Base-by-base conservation (phyloP, 2,888 invertebrate genomes). In the Strigamia crassipes region DNA sequence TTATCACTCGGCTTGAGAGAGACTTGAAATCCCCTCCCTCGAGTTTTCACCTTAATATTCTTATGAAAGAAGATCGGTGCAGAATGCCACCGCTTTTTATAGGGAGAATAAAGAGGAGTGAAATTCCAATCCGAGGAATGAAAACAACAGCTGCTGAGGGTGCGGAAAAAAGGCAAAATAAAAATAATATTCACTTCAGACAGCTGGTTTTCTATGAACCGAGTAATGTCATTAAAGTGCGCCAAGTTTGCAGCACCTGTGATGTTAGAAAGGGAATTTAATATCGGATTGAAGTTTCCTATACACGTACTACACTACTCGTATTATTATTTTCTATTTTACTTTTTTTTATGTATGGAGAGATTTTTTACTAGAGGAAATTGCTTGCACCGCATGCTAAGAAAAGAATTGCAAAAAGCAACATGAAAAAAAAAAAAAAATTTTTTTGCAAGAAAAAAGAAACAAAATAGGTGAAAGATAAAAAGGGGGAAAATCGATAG, bases 191-290 rank as follows among this genome's bases (percentile, higher is more conserved):
- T 73, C 73, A 73, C 27, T 73, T 73, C 31, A 73, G 31, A n/a
- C 73, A 73, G 73, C 73, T 73, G 73, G 27, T 73, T 23, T 27
- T 73, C 21, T 56, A 56, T 56, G 56, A 56, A 56, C 56, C 73
- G 27, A 73, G 73, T 73, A 73, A 73, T 73, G 73, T n/a, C 73
- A 73, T 73, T 73, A 73, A 73, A 73, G 73, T 27, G 73, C 73
- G 27, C 27, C 12, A 73, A 73, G 31, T 13, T 73, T 73, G 27
- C 27, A 73, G 31, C 73, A 73, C 73, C 73, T 73, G 73, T 73
- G 73, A 73, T 73, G 73, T 27, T 73, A 73, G 73, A 31, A 23
- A 31, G n/a, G 27, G 73, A 73, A 73, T 73, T 73, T 73, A 73
- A 73, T 73, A 73, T 73, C 31, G 73, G 73, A 73, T 73, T 73